These are phyloP conservation scores for Oryzias javanicus DNA, from an alignment of 2,113 vertebrate genomes.

Conservation along the genomic window DNA sequence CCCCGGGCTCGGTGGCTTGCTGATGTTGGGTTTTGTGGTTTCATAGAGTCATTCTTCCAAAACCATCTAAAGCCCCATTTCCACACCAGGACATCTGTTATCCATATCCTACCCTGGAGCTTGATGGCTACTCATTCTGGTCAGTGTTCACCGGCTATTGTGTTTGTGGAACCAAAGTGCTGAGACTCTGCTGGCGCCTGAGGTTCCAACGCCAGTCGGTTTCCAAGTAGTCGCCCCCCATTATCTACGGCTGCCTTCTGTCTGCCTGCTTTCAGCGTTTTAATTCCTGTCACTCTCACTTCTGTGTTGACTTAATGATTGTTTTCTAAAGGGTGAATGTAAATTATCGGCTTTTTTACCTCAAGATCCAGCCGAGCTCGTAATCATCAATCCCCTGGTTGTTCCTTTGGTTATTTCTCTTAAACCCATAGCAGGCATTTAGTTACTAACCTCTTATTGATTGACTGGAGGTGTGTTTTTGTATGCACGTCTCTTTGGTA, in stretches of 20 bases:
- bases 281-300: slow-evolving; percentile 1
- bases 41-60: slow-evolving; percentile 42
- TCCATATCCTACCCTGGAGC: slow-evolving; percentile 52
- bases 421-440: not conserved
- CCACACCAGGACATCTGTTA: slow-evolving; percentile 57
- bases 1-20: slow-evolving; percentile 40
- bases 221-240: slow-evolving; percentile 36
- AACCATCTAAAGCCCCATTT: slow-evolving; percentile 48
- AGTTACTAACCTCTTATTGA: not conserved
- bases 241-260: slow-evolving; percentile 7
- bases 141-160: slow-evolving; percentile 56
- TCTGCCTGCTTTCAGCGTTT: not conserved
- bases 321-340: not conserved
- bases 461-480: slow-evolving; percentile 6
- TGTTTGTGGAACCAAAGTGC: slow-evolving; percentile 46
- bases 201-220: slow-evolving; percentile 43
- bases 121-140: slow-evolving; percentile 44
- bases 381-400: not conserved
- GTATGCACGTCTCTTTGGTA: not conserved
- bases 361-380: not conserved
- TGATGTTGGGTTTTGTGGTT: slow-evolving; percentile 48
- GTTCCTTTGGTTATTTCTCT: not conserved
- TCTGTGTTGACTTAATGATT: not conserved
- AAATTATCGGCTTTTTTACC: not conserved
- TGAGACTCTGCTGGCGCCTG: slow-evolving; percentile 41